Conservation (phyloP, 2,888 invertebrate species). For the Dione juno region DNA sequence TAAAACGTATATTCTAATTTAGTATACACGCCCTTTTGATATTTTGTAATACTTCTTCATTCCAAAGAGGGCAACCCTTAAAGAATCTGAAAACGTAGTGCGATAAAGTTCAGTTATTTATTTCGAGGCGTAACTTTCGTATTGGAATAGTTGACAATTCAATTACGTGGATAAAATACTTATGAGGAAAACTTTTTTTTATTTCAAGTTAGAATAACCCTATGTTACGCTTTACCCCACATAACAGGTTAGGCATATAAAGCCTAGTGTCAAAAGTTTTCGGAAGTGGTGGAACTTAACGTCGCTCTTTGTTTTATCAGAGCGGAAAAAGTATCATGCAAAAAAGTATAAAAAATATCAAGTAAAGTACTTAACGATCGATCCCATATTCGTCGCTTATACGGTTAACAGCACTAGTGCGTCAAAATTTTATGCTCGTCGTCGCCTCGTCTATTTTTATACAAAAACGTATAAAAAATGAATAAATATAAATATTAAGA, state of each 20-base stretch:
- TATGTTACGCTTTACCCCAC: too few species aligned
- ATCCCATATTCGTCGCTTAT: too few species aligned
- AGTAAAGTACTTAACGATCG: too few species aligned
- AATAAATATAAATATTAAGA: background rate
- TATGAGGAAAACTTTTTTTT: constrained; percentile 12
- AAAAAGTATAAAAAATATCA: too few species aligned
- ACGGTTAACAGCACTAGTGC: too few species aligned
- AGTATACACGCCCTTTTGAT: constrained; percentile 1
- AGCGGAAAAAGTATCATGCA: too few species aligned
- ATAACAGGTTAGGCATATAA: too few species aligned
- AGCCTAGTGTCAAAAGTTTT: too few species aligned
- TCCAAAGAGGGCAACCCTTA: constrained; percentile 8
- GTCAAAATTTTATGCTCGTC: too few species aligned
- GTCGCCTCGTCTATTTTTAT: too few species aligned
- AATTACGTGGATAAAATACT: constrained; percentile 35
- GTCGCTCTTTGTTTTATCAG: too few species aligned
- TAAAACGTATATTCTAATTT: background rate
- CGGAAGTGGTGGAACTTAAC: too few species aligned
- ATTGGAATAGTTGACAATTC: constrained; percentile 61
- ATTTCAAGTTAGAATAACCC: background rate
- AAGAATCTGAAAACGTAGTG: constrained; percentile 22
- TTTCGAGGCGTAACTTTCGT: constrained; percentile 53
- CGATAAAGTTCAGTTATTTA: constrained; percentile 44
- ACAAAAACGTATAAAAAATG: background rate
- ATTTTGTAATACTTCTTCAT: constrained; percentile 13